Evolutionary conservation across 2,797 vertebrate genomes (phyloP).

Genomic region (Channa striata): DNA sequence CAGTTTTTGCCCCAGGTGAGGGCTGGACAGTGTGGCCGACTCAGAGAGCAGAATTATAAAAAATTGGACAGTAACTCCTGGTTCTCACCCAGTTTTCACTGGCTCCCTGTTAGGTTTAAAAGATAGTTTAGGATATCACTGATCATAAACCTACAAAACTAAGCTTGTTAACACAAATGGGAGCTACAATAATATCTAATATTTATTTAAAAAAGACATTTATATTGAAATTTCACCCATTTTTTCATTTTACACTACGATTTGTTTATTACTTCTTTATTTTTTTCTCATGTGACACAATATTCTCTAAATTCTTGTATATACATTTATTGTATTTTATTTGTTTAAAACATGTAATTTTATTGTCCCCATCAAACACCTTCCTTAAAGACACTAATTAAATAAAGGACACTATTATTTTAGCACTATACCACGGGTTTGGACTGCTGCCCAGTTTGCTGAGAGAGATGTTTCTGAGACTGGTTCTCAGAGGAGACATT

Average conservation of each 20-base stretch:
- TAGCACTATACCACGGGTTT: constrained; percentile 11
- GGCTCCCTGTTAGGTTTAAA: neutral
- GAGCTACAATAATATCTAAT: neutral
- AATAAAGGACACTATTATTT: constrained; percentile 4
- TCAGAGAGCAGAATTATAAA: no score
- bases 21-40: no score
- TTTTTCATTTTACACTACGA: neutral
- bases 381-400: neutral
- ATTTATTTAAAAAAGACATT: neutral
- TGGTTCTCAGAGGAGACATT: constrained; percentile 38
- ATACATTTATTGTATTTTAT: neutral
- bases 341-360: neutral
- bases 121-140: constrained; percentile 4
- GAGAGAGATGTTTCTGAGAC: constrained; percentile 7
- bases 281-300: neutral
- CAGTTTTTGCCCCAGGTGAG: no score
- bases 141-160: neutral
- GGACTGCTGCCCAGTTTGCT: constrained; percentile 24
- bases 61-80: no score
- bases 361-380: neutral
- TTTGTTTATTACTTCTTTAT: neutral
- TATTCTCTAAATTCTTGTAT: neutral
- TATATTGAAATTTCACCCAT: constrained; percentile 1
- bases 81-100: no score
- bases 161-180: neutral